phyloP scores from a whole-genome alignment of 2,888 invertebrate genomes.

The Drosophila merina region DNA sequence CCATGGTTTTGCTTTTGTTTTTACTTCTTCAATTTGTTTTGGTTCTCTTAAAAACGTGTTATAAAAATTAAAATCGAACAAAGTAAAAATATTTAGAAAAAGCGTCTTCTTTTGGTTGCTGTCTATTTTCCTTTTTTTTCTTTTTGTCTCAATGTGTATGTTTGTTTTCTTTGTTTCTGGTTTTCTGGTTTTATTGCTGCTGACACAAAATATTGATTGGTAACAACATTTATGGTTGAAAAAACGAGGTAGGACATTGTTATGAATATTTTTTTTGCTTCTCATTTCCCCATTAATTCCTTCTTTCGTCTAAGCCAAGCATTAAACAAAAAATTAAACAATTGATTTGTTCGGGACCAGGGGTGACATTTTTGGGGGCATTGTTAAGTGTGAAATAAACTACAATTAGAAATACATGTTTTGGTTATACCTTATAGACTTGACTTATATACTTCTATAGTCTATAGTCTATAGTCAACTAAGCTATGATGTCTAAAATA shows the following conservation, averaged over 20 bases:
- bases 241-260: conserved; percentile 83
- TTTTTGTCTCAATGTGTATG: conserved; percentile 44
- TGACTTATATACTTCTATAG: conserved; percentile 35
- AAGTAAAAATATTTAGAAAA: conserved; percentile 64
- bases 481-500: conserved; percentile 57
- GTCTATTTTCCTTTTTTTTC: conserved; percentile 59
- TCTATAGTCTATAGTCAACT: conserved; percentile 41
- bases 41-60: conserved; percentile 64
- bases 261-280: conserved; percentile 40
- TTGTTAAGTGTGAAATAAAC: conserved; percentile 55
- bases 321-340: conserved; percentile 10
- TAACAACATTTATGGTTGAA: conserved; percentile 76
- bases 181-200: conserved; percentile 5
- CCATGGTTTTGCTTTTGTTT: conserved; percentile 56
- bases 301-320: background rate
- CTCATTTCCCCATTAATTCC: conserved; percentile 4
- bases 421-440: conserved; percentile 73
- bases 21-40: conserved; percentile 41
- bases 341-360: conserved; percentile 24
- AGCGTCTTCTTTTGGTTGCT: conserved; percentile 52
- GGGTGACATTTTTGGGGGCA: background rate
- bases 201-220: conserved; percentile 46
- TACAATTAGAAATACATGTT: conserved; percentile 74
- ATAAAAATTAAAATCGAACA: conserved; percentile 34
- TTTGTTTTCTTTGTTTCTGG: background rate